Evolutionary conservation across 2,888 invertebrate species (phyloP).

Genomic region (Tillus elongatus): DNA sequence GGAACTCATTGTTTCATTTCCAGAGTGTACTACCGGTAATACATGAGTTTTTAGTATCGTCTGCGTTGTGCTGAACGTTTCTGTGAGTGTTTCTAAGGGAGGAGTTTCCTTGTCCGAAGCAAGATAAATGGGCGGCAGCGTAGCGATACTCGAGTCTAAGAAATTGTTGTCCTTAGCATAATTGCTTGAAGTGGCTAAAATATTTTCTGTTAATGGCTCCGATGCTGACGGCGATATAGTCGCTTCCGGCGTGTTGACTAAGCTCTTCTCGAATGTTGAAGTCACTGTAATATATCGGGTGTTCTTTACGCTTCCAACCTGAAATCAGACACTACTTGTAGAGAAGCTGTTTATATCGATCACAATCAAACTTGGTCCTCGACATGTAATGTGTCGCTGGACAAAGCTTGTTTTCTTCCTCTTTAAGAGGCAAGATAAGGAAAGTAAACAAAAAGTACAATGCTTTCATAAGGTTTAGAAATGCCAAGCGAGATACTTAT

Average conservation of each 20-base stretch:
- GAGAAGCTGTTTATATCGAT: too few species aligned
- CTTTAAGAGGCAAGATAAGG: too few species aligned
- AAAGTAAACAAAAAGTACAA: too few species aligned
- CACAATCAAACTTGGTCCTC: too few species aligned
- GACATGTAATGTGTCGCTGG: too few species aligned
- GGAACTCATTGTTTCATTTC: constrained; percentile 63
- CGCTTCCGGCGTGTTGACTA: constrained; percentile 52
- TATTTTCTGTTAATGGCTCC: constrained; percentile 80
- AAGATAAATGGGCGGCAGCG: constrained; percentile 69
- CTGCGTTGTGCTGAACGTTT: constrained; percentile 87
- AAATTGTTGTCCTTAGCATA: constrained; percentile 60
- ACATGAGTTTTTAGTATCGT: constrained; percentile 82
- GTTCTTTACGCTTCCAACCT: constrained; percentile 81
- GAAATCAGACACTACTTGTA: constrained; percentile 18
- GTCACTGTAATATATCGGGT: constrained; percentile 83
- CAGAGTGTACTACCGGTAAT: constrained; percentile 68
- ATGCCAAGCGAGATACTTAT: too few species aligned
- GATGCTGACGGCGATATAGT: constrained; percentile 50
- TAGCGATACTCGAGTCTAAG: constrained; percentile 71
- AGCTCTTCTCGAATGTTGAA: constrained; percentile 71
- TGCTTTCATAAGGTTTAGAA: too few species aligned
- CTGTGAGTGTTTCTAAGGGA: constrained; percentile 77
- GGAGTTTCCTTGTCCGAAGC: constrained; percentile 73
- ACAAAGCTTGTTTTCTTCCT: too few species aligned
- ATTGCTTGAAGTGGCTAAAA: constrained; percentile 65